Conservation (phyloP, 2,113 vertebrate species). For the Drymodes brunneopygia region DNA sequence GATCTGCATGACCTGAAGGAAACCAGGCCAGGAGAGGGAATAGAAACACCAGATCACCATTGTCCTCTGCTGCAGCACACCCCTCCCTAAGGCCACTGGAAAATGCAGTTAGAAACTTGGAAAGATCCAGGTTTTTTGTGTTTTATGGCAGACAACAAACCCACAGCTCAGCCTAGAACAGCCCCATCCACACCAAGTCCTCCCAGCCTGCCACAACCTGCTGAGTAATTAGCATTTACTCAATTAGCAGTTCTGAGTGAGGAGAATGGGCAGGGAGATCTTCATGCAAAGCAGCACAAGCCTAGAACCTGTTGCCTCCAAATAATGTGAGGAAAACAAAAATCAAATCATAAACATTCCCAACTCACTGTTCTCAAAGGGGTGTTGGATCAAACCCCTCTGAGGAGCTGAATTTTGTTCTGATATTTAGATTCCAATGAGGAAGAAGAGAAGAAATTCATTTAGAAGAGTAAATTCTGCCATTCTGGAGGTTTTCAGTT, state of each 20-base stretch:
- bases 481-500: background rate
- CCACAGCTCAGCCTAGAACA: background rate
- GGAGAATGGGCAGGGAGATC: background rate
- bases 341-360: background rate
- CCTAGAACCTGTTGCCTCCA: background rate
- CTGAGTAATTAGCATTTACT: background rate
- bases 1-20: background rate
- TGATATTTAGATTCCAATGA: background rate
- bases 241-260: background rate
- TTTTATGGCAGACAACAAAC: background rate
- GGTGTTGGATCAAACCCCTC: fast-evolving
- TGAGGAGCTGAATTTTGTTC: background rate
- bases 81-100: background rate
- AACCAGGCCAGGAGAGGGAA: background rate
- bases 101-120: background rate
- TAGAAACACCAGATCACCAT: background rate
- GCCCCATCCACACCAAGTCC: background rate
- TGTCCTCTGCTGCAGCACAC: background rate
- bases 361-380: background rate
- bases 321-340: background rate
- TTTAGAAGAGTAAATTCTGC: background rate
- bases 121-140: background rate
- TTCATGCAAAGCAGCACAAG: background rate
- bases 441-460: background rate
- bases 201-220: background rate